These are phyloP conservation scores for Aporophyla lueneburgensis DNA, from an alignment of 2,888 invertebrate genomes.

Conservation along the genomic window DNA sequence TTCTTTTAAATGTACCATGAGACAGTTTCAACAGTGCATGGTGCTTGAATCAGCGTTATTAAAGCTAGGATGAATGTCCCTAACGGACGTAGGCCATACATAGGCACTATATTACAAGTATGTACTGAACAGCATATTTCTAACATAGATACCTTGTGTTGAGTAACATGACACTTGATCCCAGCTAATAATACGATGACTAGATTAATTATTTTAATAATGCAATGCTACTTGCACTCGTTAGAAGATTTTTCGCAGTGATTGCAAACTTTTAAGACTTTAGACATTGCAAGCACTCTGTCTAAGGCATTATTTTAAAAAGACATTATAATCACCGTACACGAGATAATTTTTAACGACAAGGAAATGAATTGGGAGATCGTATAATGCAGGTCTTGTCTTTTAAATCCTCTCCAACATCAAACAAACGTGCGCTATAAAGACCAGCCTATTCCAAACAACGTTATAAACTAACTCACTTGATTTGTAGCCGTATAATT, in stretches of 20 bases:
- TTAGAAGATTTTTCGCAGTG: neutral
- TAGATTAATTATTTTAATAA: constrained; percentile 10
- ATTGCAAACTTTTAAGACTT: constrained; percentile 15
- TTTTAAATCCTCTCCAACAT: neutral
- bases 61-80: constrained; percentile 13
- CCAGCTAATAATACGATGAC: constrained; percentile 1
- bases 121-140: constrained; percentile 5
- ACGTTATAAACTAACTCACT: constrained; percentile 7
- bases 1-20: constrained; percentile 33
- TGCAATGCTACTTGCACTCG: neutral
- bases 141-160: constrained; percentile 7
- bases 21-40: constrained; percentile 23
- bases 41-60: constrained; percentile 25
- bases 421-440: constrained; percentile 4
- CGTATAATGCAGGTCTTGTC: neutral
- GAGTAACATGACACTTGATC: constrained; percentile 29
- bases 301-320: neutral
- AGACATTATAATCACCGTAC: neutral
- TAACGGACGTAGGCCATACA: constrained; percentile 11
- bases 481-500: constrained; percentile 27
- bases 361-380: neutral
- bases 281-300: neutral
- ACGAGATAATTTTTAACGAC: neutral
- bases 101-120: neutral
- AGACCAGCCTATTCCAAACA: neutral